phyloP scores from a whole-genome alignment of 2,888 invertebrate genomes.

The Scelioninae gen. 1 region DNA sequence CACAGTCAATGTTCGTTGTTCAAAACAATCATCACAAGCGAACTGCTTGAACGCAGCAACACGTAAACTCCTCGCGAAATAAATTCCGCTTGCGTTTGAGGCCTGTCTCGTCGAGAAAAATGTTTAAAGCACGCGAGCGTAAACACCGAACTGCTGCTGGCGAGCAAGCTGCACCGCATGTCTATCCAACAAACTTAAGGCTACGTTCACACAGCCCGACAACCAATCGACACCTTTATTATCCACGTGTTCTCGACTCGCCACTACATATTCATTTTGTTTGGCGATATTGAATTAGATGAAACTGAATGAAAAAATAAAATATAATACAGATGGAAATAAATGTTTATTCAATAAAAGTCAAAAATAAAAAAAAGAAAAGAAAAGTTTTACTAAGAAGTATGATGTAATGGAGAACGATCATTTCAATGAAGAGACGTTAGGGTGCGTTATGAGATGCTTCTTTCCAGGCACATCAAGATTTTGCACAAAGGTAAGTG shows the following conservation, averaged over 20 bases:
- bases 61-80: slow-evolving; percentile 48
- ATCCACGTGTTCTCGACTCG: slow-evolving; percentile 34
- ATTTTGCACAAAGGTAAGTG: slow-evolving; percentile 60
- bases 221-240: slow-evolving; percentile 20
- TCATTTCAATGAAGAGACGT: slow-evolving; percentile 18
- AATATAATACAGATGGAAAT: too few relatives aligned
- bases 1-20: slow-evolving; percentile 34
- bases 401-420: background rate
- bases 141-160: slow-evolving; percentile 78
- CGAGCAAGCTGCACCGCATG: slow-evolving; percentile 63
- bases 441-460: slow-evolving; percentile 44
- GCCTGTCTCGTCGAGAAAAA: slow-evolving; percentile 73
- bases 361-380: background rate
- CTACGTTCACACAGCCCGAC: slow-evolving; percentile 45
- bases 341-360: too few relatives aligned
- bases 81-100: slow-evolving; percentile 50
- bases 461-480: slow-evolving; percentile 44
- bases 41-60: slow-evolving; percentile 40
- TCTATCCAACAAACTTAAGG: slow-evolving; percentile 59
- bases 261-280: too few relatives aligned
- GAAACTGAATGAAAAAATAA: too few relatives aligned
- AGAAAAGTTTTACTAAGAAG: background rate
- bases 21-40: slow-evolving; percentile 31
- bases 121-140: slow-evolving; percentile 78
- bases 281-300: too few relatives aligned